Conservation (phyloP, 2,113 vertebrate genomes). For the Campylomormyrus tamandua region DNA sequence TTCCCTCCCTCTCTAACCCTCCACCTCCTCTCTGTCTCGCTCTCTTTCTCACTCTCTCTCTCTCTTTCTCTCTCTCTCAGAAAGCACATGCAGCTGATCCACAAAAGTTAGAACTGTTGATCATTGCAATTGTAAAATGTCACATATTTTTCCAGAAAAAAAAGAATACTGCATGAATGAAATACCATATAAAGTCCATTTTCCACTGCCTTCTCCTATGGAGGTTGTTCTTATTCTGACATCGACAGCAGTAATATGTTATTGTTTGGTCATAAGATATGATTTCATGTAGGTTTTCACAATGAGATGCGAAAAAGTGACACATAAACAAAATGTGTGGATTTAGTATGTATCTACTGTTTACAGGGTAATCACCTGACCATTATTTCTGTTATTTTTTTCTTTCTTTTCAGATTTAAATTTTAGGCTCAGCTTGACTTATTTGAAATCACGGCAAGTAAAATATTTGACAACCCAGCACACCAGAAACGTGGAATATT, state of each 20-base stretch:
- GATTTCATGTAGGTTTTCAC: not conserved
- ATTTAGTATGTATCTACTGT: not conserved
- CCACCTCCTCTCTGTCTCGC: not conserved
- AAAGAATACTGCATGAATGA: not conserved
- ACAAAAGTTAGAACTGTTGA: not conserved
- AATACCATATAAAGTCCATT: not conserved
- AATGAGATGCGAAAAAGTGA: not conserved
- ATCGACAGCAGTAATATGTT: not conserved
- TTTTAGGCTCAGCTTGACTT: not conserved
- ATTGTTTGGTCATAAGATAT: not conserved
- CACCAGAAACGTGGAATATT: not conserved
- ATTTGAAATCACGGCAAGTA: not conserved
- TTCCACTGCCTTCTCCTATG: not conserved
- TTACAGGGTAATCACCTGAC: not conserved
- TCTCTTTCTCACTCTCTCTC: not conserved
- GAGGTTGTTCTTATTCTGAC: not conserved
- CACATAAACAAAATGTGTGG: not conserved
- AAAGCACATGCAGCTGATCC: not conserved
- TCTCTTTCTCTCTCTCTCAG: not conserved
- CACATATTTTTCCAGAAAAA: not conserved
- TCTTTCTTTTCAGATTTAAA: not conserved
- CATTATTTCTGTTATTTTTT: not conserved
- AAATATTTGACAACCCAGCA: not conserved
- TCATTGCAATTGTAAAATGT: not conserved
- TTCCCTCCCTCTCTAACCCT: conserved; percentile 20